Base-by-base conservation (phyloP, 2,113 vertebrate species). In the human region DNA sequence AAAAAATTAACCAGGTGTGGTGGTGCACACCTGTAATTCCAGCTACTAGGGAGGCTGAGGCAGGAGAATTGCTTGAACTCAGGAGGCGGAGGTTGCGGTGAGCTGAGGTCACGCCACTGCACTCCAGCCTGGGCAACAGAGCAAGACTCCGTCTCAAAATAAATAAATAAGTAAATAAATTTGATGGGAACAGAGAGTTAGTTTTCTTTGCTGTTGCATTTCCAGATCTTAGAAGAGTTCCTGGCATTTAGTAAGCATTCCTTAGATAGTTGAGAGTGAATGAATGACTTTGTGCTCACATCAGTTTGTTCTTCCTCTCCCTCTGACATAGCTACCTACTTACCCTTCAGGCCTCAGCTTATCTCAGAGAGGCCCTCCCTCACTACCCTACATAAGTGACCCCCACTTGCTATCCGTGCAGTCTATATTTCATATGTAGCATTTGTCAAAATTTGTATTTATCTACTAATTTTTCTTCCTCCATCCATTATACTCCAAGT, bases 321-420 rank as follows among this genome's bases (percentile, higher is more conserved):
- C 38, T 89, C 25, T 61, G 3, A 7, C n/a, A 0, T 57, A n/a
- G 89, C 38, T 55, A 6, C 52, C 48, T 72, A 45, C 73, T 68
- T 38, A 6, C 13, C 22, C 35, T 75, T 43, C 40, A 52, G 14
- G 8, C 16, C 70, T 68, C 35, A 72, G 76, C 66, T 43, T 30
- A 9, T 18, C 57, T 83, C 59, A 38, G 75, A 66, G 72, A 48
- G 70, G 17, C 92, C 35, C 40, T 70, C 13, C 38, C 92, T 94
- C 40, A 11, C 30, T n/a, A 2, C 52, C 27, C 30, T 30, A 0
- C 6, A 1, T 52, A n/a, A 43, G 43, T 5, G 45, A 16, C 0
- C 13, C 16, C 40, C 40, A 18, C n/a, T 30, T 25, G 52, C 75
- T 75, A 0, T 52, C 48, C 9, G 3, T 22, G 22, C 38, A 25